These are phyloP conservation scores for Cryptotermes secundus DNA, from an alignment of 1,140 invertebrate genomes.

Conservation along the genomic window DNA sequence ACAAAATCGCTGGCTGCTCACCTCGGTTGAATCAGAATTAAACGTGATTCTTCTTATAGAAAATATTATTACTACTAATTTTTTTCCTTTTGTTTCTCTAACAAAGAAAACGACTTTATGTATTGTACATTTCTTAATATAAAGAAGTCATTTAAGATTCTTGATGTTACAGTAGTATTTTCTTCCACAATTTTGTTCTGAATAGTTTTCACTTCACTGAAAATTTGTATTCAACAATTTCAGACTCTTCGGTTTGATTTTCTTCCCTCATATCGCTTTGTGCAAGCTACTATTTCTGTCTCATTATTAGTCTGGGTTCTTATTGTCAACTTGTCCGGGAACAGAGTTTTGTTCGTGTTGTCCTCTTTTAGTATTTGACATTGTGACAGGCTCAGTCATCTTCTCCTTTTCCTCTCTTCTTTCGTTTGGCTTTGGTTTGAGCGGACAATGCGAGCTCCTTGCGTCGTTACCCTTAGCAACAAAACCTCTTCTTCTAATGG, in stretches of 20 bases:
- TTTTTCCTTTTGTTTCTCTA: neutral
- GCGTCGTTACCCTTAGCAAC: constrained; percentile 13
- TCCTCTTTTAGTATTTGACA: neutral
- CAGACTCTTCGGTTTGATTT: neutral
- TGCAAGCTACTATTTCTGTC: neutral
- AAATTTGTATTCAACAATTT: neutral
- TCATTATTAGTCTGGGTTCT: neutral
- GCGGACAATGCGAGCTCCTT: neutral
- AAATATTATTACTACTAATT: neutral
- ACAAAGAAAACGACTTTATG: neutral
- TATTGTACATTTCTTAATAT: neutral
- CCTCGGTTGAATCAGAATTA: neutral
- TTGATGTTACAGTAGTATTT: neutral
- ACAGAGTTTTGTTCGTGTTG: neutral
- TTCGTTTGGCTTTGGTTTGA: constrained; percentile 8
- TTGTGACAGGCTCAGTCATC: neutral
- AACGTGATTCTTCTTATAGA: neutral
- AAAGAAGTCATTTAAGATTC: neutral
- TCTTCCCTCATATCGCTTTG: neutral
- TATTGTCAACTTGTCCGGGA: neutral
- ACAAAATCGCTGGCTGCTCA: neutral
- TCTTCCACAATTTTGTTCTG: neutral
- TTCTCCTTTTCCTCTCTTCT: neutral
- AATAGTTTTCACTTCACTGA: neutral
- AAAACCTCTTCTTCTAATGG: constrained; percentile 16